Percentiles rank a stretch among this genome's conserved stretches.
Evolutionary conservation across 2,797 vertebrate species (phyloP).

Genomic region (Microctenopoma lineatum): DNA sequence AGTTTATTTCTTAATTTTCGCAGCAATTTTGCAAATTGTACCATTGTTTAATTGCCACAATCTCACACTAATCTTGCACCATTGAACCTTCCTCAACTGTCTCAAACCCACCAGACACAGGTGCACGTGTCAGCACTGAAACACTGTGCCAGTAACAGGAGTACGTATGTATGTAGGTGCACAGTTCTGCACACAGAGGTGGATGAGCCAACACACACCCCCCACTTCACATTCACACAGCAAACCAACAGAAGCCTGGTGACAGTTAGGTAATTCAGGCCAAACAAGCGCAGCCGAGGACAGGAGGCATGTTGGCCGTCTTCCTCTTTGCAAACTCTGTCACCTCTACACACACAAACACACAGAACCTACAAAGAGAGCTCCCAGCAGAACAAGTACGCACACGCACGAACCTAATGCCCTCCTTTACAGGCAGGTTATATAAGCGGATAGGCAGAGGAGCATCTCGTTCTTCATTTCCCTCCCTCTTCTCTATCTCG

Average conservation of each 20-base stretch:
- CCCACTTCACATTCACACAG: background rate
- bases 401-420: conserved; percentile 46
- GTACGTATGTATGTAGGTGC: conserved; percentile 3
- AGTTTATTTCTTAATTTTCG: no score
- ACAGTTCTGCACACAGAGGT: conserved; percentile 5
- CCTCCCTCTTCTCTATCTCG: background rate
- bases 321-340: conserved; percentile 32
- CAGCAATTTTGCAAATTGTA: no score
- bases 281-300: conserved; percentile 15
- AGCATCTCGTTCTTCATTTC: conserved; percentile 26
- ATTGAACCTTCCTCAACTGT: conserved; percentile 38
- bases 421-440: conserved; percentile 46
- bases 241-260: conserved; percentile 15
- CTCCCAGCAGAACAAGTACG: conserved; percentile 30
- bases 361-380: conserved; percentile 22
- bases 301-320: conserved; percentile 31
- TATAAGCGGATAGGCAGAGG: conserved; percentile 44
- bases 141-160: background rate
- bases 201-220: background rate
- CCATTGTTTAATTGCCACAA: conserved; percentile 1
- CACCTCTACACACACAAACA: conserved; percentile 15
- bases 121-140: conserved; percentile 20
- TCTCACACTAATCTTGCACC: conserved; percentile 13
- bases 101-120: conserved; percentile 21
- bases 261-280: conserved; percentile 3